Evolutionary conservation across 2,888 invertebrate species (phyloP).

Genomic region (Protodeltote pygarga): DNA sequence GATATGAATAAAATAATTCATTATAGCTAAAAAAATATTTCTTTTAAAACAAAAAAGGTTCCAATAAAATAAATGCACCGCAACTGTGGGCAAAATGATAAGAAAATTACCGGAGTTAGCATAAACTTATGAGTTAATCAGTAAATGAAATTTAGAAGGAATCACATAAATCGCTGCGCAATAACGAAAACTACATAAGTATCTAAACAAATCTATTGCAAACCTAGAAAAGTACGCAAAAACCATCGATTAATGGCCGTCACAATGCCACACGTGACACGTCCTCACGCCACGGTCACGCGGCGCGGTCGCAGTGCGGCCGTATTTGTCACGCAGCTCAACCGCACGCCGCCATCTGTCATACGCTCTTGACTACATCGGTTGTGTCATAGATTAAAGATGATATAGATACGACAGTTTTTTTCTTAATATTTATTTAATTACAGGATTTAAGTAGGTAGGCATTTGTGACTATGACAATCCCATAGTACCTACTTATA

Average conservation of each 20-base stretch:
- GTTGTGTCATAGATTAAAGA: constrained; percentile 54
- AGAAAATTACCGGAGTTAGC: no score
- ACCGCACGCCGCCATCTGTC: constrained; percentile 78
- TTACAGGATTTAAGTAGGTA: no score
- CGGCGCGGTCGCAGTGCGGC: constrained; percentile 52
- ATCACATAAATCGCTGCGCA: background rate
- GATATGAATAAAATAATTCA: no score
- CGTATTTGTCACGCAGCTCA: constrained; percentile 80
- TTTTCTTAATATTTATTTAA: background rate
- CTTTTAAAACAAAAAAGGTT: no score
- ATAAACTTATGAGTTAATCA: no score
- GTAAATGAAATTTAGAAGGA: no score
- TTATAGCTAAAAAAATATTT: no score
- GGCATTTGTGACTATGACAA: no score
- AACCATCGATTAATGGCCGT: constrained; percentile 26
- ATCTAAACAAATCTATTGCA: background rate
- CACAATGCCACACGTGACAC: constrained; percentile 26
- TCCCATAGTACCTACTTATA: no score
- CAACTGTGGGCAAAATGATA: no score
- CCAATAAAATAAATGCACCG: no score
- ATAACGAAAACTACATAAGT: background rate
- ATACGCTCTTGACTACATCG: constrained; percentile 68
- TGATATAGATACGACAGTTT: background rate
- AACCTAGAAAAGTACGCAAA: background rate
- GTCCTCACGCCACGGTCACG: constrained; percentile 40